Conservation (phyloP, 1,140 invertebrate species). For the Leptinotarsa texana region DNA sequence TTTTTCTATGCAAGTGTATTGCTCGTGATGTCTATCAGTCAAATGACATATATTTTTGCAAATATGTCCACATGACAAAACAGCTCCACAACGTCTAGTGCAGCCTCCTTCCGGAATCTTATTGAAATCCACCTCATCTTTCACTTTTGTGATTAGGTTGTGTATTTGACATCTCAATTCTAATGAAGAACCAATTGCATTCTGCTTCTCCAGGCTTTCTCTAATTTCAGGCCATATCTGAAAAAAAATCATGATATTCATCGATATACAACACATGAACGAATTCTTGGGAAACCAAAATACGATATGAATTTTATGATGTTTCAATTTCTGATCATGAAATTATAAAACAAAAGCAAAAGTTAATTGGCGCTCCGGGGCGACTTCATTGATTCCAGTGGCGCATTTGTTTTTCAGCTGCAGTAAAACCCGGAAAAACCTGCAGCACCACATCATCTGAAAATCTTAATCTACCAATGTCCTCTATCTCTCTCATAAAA, state of each 20-base stretch:
- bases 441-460: no score
- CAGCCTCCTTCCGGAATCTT: conserved; percentile 61
- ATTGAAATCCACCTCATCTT: conserved; percentile 54
- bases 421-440: no score
- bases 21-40: conserved; percentile 56
- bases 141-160: conserved; percentile 48
- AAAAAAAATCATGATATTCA: conserved; percentile 18
- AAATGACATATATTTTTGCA: conserved; percentile 62
- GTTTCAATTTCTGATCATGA: no score
- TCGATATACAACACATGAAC: no score
- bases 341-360: no score
- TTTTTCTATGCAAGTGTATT: conserved; percentile 54
- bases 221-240: conserved; percentile 62
- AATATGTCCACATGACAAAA: conserved; percentile 60
- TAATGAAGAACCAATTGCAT: conserved; percentile 56
- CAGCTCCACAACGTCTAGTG: conserved; percentile 52
- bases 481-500: no score
- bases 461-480: no score
- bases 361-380: no score
- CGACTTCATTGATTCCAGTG: no score
- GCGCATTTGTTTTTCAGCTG: no score
- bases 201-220: conserved; percentile 54
- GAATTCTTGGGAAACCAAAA: no score
- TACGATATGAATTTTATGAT: no score
- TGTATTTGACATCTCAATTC: conserved; percentile 60